Conservation (phyloP, 2,888 invertebrate species). For the Nasonovia ribisnigri region DNA sequence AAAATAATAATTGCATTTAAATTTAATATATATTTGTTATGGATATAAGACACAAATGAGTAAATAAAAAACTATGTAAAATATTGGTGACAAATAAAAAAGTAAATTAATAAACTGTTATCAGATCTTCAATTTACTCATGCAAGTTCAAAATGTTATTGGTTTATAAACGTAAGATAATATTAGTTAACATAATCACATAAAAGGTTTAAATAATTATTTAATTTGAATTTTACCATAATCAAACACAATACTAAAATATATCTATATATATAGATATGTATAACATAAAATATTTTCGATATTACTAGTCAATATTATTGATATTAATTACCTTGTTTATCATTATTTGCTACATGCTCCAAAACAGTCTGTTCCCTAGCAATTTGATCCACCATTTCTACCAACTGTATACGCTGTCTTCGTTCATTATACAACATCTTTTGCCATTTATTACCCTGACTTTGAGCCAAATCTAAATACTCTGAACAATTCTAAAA, state of each 20-base stretch:
- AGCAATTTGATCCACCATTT: constrained; percentile 97
- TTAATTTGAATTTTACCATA: background rate
- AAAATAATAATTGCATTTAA: background rate
- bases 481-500: constrained; percentile 91
- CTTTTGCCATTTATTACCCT: constrained; percentile 93
- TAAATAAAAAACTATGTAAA: background rate
- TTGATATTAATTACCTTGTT: constrained; percentile 49
- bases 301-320: background rate
- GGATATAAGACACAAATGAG: background rate
- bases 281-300: background rate
- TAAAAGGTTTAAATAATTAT: background rate
- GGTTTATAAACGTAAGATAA: background rate
- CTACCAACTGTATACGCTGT: constrained; percentile 90
- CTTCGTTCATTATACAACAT: constrained; percentile 95
- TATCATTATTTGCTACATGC: constrained; percentile 79
- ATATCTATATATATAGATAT: background rate
- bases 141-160: background rate
- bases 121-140: background rate
- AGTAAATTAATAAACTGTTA: background rate
- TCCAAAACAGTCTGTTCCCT: constrained; percentile 96
- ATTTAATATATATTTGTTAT: background rate
- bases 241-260: background rate
- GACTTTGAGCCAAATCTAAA: constrained; percentile 88
- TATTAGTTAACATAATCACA: background rate
- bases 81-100: background rate